Percentiles rank a stretch among this genome's conserved stretches.
phyloP scores from a whole-genome alignment of 2,888 invertebrate species.

The Formica aserva region DNA sequence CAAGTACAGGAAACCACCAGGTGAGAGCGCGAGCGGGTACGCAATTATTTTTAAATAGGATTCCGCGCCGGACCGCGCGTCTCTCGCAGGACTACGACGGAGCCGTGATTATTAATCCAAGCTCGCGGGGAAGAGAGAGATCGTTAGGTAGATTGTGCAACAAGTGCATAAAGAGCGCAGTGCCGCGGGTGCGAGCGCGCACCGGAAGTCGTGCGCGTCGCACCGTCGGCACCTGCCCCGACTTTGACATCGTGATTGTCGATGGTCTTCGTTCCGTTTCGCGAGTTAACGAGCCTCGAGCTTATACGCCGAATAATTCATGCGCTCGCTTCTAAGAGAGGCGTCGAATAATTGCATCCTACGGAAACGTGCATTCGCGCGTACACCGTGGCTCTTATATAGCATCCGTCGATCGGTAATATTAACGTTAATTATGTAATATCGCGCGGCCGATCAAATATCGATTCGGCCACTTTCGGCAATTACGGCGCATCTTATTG shows the following conservation, averaged over 20 bases:
- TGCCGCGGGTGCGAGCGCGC: slow-evolving; percentile 58
- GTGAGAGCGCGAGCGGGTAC: slow-evolving; percentile 73
- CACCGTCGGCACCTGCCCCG: slow-evolving; percentile 58
- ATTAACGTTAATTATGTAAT: slow-evolving; percentile 68
- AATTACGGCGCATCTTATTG: background rate
- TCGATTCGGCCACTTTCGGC: background rate
- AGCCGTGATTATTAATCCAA: slow-evolving; percentile 82
- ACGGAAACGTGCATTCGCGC: slow-evolving; percentile 43
- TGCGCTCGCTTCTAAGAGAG: slow-evolving; percentile 65
- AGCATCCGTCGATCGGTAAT: slow-evolving; percentile 54
- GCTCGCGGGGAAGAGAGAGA: slow-evolving; percentile 71
- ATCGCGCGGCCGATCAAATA: slow-evolving; percentile 9
- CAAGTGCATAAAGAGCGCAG: slow-evolving; percentile 77
- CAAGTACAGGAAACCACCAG: slow-evolving; percentile 84
- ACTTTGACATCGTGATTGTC: slow-evolving; percentile 78
- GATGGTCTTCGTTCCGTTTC: slow-evolving; percentile 66
- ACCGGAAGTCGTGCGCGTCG: slow-evolving; percentile 80
- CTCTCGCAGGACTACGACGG: slow-evolving; percentile 75
- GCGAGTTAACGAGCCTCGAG: slow-evolving; percentile 67
- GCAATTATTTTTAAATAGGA: slow-evolving; percentile 86
- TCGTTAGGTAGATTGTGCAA: slow-evolving; percentile 78
- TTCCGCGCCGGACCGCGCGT: slow-evolving; percentile 77
- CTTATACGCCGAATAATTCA: slow-evolving; percentile 71
- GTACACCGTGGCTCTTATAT: slow-evolving; percentile 40
- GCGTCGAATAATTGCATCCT: slow-evolving; percentile 72